Evolutionary conservation across 2,797 vertebrate species (phyloP).

Genomic region (Argya squamiceps): DNA sequence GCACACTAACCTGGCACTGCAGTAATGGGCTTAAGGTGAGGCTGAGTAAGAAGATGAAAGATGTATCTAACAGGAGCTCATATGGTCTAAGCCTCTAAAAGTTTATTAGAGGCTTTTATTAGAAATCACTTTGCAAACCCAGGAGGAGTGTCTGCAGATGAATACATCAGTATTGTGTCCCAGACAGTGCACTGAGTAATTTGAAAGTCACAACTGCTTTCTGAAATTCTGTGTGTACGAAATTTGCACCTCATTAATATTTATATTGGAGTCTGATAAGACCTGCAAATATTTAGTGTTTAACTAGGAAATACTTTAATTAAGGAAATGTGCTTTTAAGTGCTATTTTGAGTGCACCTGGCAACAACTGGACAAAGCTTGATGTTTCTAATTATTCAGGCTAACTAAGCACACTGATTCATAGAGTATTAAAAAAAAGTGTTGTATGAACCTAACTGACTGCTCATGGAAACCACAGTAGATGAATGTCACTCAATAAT

Average conservation of each 20-base stretch:
- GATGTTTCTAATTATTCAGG: constrained; percentile 21
- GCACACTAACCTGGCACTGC: background rate
- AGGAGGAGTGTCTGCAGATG: background rate
- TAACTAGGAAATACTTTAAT: constrained; percentile 46
- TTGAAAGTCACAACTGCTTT: constrained; percentile 13
- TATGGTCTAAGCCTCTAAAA: background rate
- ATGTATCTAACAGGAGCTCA: background rate
- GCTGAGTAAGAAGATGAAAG: background rate
- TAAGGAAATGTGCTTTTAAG: constrained; percentile 38
- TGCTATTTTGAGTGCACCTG: constrained; percentile 11
- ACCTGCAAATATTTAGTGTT: constrained; percentile 39
- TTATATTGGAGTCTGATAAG: background rate
- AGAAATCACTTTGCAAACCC: background rate
- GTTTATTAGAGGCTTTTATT: background rate
- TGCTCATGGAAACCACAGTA: background rate
- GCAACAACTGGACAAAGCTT: background rate
- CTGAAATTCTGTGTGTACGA: background rate
- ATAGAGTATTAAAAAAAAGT: background rate
- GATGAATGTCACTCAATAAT: background rate
- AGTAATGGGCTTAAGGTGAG: background rate
- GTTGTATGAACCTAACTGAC: background rate
- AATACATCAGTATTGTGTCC: background rate
- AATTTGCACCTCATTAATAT: constrained; percentile 37
- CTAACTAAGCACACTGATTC: background rate
- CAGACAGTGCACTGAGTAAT: background rate